Evolutionary conservation across 2,888 invertebrate genomes (phyloP), one percentile per base, ranked within the genome.

Genomic region (Chalcis sispes): DNA sequence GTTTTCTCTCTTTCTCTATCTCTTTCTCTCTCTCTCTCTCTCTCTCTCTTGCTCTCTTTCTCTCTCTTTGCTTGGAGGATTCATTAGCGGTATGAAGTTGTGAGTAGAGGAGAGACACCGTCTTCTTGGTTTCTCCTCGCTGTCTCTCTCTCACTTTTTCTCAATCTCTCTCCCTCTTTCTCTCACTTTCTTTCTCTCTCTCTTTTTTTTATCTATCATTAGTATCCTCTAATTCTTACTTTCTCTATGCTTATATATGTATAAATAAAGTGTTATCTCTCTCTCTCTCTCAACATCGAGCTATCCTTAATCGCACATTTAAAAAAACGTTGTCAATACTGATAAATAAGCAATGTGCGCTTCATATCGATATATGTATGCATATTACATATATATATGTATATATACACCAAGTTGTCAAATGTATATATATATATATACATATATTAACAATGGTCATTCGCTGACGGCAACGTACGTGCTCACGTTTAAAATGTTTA

Each of bases 401-500:
- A 32, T 56, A 48, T 40, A 56, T n/a, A 50, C 36, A 52, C 46
- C 50, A 32, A 52, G 66, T 29, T 61, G 18, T 54, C 27, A 54
- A 27, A 18, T 15, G 18, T 27, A 18, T 8, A 23, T 52, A 65
- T 36, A 54, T 36, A 42, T 25, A 27, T 23, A 32, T 42, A 42
- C 15, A 42, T 13, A 13, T 15, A 13, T 2, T 42, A 66, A 67
- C 27, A 58, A 69, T 67, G 32, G 29, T 52, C 32, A 48, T 67
- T 65, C 25, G 69, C 70, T 69, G 56, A 65, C 61, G 65, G 66
- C 66, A 71, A 75, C 66, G 58, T 20, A 62, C 71, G 75, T 72
- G 75, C 70, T 64, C 50, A 27, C 46, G 4, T 36, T 36, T 36
- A 36, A 54, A 25, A 59, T 13, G 61, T 36, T 56, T 59, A 59